Conservation (phyloP, 2,113 vertebrate genomes). For the Bombycilla garrulus region DNA sequence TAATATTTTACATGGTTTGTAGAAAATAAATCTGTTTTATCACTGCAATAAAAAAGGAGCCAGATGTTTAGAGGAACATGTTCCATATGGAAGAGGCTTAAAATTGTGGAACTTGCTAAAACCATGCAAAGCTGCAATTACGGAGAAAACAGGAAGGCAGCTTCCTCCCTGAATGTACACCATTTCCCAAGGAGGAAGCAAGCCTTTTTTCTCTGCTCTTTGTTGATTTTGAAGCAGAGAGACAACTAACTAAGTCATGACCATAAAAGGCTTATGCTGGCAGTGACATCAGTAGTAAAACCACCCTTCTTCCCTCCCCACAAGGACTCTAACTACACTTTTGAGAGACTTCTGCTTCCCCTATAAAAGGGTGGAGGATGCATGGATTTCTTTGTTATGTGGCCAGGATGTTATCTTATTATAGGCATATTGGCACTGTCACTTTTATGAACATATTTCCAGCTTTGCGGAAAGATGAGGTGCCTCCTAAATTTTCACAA, state of each 20-base stretch:
- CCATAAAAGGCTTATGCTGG: conserved; percentile 75
- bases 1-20: conserved; percentile 48
- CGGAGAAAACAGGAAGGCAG: conserved; percentile 91
- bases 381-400: conserved; percentile 22
- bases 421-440: background rate
- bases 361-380: conserved; percentile 12
- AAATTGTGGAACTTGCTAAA: conserved; percentile 63
- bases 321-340: conserved; percentile 7
- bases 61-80: conserved; percentile 80
- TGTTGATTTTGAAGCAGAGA: conserved; percentile 79
- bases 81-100: conserved; percentile 77
- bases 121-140: conserved; percentile 80
- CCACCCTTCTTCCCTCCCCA: background rate
- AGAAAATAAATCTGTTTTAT: conserved; percentile 67
- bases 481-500: background rate
- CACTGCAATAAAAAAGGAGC: conserved; percentile 62
- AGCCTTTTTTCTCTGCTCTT: conserved; percentile 72
- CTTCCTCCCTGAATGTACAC: conserved; percentile 84
- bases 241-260: conserved; percentile 71
- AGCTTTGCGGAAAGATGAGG: background rate
- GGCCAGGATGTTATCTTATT: background rate
- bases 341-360: conserved; percentile 54
- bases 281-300: conserved; percentile 43
- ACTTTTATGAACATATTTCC: background rate
- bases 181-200: conserved; percentile 88